Conservation (phyloP, 2,113 vertebrate species). For the Tautogolabrus adspersus region DNA sequence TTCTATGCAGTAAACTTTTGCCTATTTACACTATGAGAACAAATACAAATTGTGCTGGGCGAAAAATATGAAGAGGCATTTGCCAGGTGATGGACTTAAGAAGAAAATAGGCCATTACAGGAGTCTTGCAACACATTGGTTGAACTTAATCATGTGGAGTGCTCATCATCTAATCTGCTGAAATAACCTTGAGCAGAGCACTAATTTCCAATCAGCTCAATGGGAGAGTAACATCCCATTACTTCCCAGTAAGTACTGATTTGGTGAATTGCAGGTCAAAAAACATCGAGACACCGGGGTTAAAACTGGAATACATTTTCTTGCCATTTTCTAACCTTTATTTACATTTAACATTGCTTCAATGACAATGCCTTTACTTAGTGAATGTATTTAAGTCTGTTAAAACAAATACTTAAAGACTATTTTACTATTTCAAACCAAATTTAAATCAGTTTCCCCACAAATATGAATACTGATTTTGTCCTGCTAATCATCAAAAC, state of each 20-base stretch:
- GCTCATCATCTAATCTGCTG: neutral
- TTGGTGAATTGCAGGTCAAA: neutral
- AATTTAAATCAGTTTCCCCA: neutral
- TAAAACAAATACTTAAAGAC: neutral
- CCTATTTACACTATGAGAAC: neutral
- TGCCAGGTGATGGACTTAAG: neutral
- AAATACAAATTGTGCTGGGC: neutral
- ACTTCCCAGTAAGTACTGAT: neutral
- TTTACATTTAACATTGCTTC: neutral
- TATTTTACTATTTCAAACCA: neutral
- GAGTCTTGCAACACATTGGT: neutral
- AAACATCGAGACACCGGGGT: neutral
- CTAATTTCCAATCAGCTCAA: neutral
- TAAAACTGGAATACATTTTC: no score
- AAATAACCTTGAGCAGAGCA: conserved; percentile 7
- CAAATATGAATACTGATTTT: neutral
- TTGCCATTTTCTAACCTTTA: neutral
- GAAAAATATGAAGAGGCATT: neutral
- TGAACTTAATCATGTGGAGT: neutral
- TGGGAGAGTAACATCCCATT: neutral
- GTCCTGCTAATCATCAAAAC: neutral
- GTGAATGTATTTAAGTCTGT: neutral
- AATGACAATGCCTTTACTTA: neutral
- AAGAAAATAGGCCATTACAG: neutral
- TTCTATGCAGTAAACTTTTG: neutral